Evolutionary conservation across 2,113 vertebrate species (phyloP).

Genomic region (Hiodon tergisus): DNA sequence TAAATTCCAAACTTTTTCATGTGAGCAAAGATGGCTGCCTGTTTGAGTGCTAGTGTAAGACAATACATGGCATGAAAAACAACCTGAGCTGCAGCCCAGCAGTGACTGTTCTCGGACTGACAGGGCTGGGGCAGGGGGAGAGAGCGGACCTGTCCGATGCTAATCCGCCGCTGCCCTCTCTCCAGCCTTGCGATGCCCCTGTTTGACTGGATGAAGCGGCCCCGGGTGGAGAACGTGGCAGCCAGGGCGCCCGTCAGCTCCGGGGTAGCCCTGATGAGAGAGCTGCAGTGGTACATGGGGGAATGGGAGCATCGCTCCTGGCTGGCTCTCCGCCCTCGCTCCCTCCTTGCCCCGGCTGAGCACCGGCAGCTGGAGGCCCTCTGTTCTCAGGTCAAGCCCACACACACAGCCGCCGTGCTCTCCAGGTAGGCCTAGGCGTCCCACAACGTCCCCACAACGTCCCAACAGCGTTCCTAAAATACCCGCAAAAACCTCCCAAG

Average conservation of each 20-base stretch:
- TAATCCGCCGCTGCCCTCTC: background rate
- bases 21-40: no score
- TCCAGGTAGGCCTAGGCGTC: constrained; percentile 1
- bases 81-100: no score
- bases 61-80: no score
- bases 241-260: constrained; percentile 41
- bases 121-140: background rate
- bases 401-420: constrained; percentile 15
- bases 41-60: no score
- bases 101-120: background rate
- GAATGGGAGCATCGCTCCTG: constrained; percentile 68
- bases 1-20: no score
- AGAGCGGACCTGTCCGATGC: background rate
- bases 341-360: constrained; percentile 67
- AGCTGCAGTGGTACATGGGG: constrained; percentile 80
- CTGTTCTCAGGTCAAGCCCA: constrained; percentile 8
- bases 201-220: constrained; percentile 81
- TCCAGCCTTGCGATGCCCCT: constrained; percentile 64
- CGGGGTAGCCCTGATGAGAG: constrained; percentile 70
- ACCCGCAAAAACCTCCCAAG: background rate
- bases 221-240: constrained; percentile 54
- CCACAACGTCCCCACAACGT: background rate
- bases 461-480: background rate
- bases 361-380: constrained; percentile 66
- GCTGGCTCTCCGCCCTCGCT: constrained; percentile 49